phyloP scores from a whole-genome alignment of 2,113 vertebrate genomes.

The Pachycephala philippinensis region DNA sequence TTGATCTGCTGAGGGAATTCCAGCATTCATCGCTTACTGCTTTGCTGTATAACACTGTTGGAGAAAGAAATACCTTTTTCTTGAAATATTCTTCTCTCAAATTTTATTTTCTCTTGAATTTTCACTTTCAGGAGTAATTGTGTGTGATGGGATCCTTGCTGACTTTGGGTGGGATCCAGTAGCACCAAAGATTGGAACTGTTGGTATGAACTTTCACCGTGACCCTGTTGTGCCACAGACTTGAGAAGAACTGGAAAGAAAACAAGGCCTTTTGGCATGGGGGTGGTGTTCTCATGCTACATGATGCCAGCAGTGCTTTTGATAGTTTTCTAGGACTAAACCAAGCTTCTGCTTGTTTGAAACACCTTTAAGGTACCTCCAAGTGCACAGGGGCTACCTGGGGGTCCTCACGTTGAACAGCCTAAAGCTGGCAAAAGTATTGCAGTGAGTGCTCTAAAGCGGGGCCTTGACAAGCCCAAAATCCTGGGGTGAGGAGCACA shows the following conservation, averaged over 20 bases:
- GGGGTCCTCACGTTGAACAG: not conserved
- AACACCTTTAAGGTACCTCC: not conserved
- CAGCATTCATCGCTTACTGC: rapidly evolving
- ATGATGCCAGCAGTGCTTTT: not conserved
- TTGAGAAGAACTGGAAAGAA: not conserved
- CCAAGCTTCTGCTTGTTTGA: not conserved
- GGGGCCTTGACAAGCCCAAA: not conserved
- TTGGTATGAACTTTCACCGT: rapidly evolving
- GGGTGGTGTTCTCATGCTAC: not conserved
- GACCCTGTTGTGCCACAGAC: not conserved
- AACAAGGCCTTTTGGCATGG: not conserved
- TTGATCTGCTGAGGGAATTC: not conserved
- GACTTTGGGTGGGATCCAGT: not conserved
- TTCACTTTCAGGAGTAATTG: not conserved
- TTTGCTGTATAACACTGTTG: not conserved
- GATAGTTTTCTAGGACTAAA: not conserved
- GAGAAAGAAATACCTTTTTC: not conserved
- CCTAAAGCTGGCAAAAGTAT: not conserved
- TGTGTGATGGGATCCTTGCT: not conserved
- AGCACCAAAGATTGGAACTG: not conserved
- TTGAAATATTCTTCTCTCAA: not conserved
- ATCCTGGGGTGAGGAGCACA: not conserved
- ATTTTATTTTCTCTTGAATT: not conserved
- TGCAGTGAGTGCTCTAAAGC: not conserved
- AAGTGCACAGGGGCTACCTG: not conserved